Conservation (phyloP, 1,140 invertebrate genomes). For the Calycopis cecrops region DNA sequence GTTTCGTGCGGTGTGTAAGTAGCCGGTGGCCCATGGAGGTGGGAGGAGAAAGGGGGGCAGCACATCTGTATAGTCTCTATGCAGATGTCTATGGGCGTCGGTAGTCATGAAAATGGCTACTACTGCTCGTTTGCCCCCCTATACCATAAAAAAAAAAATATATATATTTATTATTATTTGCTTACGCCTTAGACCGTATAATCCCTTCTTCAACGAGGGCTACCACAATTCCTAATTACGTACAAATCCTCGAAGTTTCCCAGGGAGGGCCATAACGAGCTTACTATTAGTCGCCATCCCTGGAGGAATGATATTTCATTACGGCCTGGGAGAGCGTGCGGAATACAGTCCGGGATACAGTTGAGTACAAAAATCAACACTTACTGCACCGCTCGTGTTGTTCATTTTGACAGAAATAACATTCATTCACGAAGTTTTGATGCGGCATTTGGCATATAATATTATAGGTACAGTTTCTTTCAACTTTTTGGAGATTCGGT, state of each 20-base stretch:
- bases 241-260: constrained; percentile 27
- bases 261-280: constrained; percentile 47
- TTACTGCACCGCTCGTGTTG: constrained; percentile 34
- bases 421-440: constrained; percentile 24
- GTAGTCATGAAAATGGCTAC: no score
- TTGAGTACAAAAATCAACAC: constrained; percentile 67
- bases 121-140: no score
- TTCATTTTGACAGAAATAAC: constrained; percentile 42
- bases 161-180: no score
- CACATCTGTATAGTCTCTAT: no score
- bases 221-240: constrained; percentile 25
- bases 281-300: constrained; percentile 51
- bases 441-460: constrained; percentile 26
- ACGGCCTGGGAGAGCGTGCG: constrained; percentile 39
- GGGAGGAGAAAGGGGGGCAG: no score
- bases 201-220: constrained; percentile 1
- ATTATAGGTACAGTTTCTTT: no score
- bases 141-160: no score
- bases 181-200: no score
- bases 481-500: no score
- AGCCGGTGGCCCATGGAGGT: no score
- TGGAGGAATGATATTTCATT: constrained; percentile 43
- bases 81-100: no score
- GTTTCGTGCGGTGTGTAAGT: no score
- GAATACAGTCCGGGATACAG: constrained; percentile 32